These are phyloP conservation scores for Ornithorhynchus anatinus DNA, from an alignment of 2,113 vertebrate species.

Conservation along the genomic window DNA sequence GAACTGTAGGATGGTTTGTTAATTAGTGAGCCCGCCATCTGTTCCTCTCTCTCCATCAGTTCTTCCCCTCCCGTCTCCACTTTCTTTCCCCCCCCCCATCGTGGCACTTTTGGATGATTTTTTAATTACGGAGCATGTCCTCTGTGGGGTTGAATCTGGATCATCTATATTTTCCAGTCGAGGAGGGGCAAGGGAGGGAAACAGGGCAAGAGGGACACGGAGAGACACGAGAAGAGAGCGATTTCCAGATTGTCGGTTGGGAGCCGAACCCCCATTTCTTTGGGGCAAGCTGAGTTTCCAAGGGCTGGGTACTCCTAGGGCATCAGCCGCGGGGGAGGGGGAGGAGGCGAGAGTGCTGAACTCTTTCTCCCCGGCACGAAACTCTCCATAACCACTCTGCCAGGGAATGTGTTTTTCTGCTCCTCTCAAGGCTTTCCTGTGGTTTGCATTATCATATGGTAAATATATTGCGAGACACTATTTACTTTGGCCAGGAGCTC, in stretches of 20 bases:
- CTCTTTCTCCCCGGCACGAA: not conserved
- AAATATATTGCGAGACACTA: not conserved
- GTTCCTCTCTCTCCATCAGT: too few relatives aligned
- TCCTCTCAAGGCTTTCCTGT: not conserved
- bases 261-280: not conserved
- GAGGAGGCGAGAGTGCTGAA: not conserved
- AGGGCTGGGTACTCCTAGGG: not conserved
- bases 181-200: not conserved
- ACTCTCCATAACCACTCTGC: not conserved
- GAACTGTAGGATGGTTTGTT: too few relatives aligned
- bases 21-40: too few relatives aligned
- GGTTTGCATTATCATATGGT: not conserved
- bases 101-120: too few relatives aligned
- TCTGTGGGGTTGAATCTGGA: too few relatives aligned
- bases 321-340: not conserved
- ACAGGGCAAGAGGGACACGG: too few relatives aligned
- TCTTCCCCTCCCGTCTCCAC: too few relatives aligned
- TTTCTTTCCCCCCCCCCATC: too few relatives aligned
- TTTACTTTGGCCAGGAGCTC: not conserved
- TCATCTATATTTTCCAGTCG: constrained; percentile 13
- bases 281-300: not conserved
- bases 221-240: too few relatives aligned
- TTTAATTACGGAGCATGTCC: too few relatives aligned
- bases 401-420: not conserved
- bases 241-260: too few relatives aligned